Evolutionary conservation across 1,140 invertebrate genomes (phyloP), one percentile per base, ranked within the genome.

Genomic region (Oedothorax gibbosus): DNA sequence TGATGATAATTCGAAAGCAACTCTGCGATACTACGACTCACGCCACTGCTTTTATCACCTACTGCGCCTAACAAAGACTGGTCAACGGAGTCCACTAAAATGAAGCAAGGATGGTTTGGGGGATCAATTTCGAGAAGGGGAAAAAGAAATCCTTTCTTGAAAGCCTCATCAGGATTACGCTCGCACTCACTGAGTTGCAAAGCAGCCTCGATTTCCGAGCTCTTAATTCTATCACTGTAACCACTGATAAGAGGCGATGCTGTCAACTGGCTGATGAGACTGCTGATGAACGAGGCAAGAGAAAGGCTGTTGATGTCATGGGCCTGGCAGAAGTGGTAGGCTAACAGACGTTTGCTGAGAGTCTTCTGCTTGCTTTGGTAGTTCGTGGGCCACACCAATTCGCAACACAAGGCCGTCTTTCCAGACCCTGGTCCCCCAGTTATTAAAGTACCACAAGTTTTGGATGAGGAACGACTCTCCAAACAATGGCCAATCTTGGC

Each of bases 61-160:
- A 77, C 77, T 20, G 65, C 51, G 6, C 80, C 72, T 18, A 87
- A 50, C n/a, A 83, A 79, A 7, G 91, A 94, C 89, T 98, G 96
- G 89, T 98, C 97, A 21, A 98, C 95, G 0, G 96, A 97, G 88
- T 99, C 97, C 0, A 98, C 95, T 11, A 98, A 89, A 87, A 98
- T 94, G 81, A 97, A 92, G 20, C 95, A 94, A 68, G 94, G 94
- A 86, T 96, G 95, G 4, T 94, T 95, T n/a, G 88, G 92, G 57
- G 93, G 94, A 86, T 95, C 95, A 1, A 95, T 93, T 89, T 96
- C 95, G n/a, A 96, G 90, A 12, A 97, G 89, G 0, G 96, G 96
- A 88, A 97, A 95, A 0, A 98, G 91, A 0, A 99, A 91, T 0
- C 95, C 95, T 88, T 95, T 94, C 86, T 96, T 96, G 87, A 99